Evolutionary conservation across 2,113 vertebrate genomes (phyloP), one percentile per base, ranked within the genome.

Genomic region (Ceratotherium simum): DNA sequence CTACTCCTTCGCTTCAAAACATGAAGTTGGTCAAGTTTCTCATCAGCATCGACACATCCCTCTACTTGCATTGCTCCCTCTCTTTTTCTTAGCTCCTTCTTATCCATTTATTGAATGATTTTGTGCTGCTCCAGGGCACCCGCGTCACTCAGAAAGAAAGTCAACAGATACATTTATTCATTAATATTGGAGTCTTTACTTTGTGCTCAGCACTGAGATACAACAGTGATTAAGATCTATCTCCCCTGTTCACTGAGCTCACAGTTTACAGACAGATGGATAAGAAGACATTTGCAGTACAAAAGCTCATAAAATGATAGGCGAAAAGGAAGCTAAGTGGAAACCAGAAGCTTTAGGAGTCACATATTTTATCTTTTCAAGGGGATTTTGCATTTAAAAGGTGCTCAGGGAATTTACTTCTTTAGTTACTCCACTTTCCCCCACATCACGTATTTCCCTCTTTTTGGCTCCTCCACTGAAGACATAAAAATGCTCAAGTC

Each of bases 121-220:
- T 51, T 25, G 16, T 29, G 46, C 23, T 69, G 25, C 16, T 92
- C n/a, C 56, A 80, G 64, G 82, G 54, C 25, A 80, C 48, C 25
- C 62, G 48, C 25, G 36, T 29, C 60, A 90, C 65, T 81, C 25
- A 92, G 31, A 72, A 58, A 92, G 51, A 42, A 73, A 84, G 20
- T 18, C 33, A 94, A 79, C 31, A 94, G 69, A 83, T 31, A 88
- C 29, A 73, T 89, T 20, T 88, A 67, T 94, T 60, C 29, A n/a
- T 84, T 94, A 21, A 78, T 79, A 73, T 31, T 65, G 8, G 31
- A 73, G 46, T 1, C 14, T 87, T 64, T 87, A 39, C 91, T 91
- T 76, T 76, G 33, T 31, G 60, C 60, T 85, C 54, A 81, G 65
- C 48, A 60, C 29, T 75, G 25, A 27, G 29, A 42, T 80, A n/a